phyloP scores from a whole-genome alignment of 2,797 vertebrate genomes.

The Oceanodroma leucorhoa region DNA sequence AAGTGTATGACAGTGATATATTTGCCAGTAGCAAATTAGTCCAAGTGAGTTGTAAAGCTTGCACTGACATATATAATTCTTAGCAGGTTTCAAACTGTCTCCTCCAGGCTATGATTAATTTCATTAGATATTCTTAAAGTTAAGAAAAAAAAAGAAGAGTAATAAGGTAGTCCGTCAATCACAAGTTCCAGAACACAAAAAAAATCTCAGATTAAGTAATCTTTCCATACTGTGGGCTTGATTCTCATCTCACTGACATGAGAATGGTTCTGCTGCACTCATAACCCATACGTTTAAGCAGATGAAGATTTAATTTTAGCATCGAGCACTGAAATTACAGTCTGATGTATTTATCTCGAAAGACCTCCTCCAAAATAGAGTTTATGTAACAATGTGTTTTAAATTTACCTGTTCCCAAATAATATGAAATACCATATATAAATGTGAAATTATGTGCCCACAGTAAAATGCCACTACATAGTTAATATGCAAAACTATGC shows the following conservation, averaged over 20 bases:
- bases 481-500: not conserved
- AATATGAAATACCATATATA: not conserved
- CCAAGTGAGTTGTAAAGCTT: constrained; percentile 68
- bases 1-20: constrained; percentile 58
- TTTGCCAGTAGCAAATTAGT: constrained; percentile 71
- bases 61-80: constrained; percentile 67
- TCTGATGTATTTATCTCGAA: not conserved
- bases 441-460: not conserved
- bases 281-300: not conserved
- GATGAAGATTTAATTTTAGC: constrained; percentile 14
- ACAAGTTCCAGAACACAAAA: constrained; percentile 13
- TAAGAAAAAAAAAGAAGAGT: not conserved
- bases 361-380: not conserved
- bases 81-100: constrained; percentile 65
- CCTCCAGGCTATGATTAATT: constrained; percentile 72
- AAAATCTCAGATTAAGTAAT: constrained; percentile 35
- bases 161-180: constrained; percentile 58
- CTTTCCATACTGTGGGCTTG: not conserved
- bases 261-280: not conserved
- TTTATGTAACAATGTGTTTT: not conserved
- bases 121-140: constrained; percentile 63
- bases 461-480: not conserved
- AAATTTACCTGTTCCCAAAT: not conserved
- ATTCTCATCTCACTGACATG: not conserved
- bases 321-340: not conserved